phyloP scores from a whole-genome alignment of 2,113 vertebrate species.

The Casuarius casuarius region DNA sequence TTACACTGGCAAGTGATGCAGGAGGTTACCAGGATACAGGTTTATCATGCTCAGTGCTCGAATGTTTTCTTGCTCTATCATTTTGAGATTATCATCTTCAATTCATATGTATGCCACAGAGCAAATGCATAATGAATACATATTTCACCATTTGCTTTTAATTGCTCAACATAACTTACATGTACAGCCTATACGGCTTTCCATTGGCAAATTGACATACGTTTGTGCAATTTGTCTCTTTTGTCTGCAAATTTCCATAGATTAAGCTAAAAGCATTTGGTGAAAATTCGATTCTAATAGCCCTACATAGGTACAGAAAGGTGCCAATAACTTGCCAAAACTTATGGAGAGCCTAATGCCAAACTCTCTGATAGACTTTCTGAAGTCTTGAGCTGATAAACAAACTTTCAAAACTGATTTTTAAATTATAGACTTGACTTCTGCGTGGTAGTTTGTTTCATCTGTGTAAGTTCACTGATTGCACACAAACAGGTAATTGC shows the following conservation, averaged over 20 bases:
- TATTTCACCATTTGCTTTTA: not conserved
- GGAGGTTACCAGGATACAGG: not conserved
- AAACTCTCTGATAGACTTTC: not conserved
- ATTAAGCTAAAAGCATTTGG: conserved; percentile 35
- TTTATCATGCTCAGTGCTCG: not conserved
- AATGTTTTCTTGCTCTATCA: not conserved
- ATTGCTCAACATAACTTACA: not conserved
- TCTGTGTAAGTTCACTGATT: not conserved
- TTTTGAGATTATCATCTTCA: not conserved
- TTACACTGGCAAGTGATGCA: not conserved
- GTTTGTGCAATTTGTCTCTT: conserved; percentile 35
- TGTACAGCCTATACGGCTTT: not conserved
- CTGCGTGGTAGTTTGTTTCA: not conserved
- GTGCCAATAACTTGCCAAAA: conserved; percentile 33
- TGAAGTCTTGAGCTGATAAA: not conserved
- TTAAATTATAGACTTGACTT: not conserved
- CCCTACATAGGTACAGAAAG: not conserved
- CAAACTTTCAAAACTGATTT: not conserved
- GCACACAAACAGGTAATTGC: not conserved
- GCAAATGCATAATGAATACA: not conserved
- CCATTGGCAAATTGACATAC: not conserved
- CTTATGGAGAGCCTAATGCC: not conserved
- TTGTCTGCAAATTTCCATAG: conserved; percentile 44
- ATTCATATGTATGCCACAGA: not conserved
- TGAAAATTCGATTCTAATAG: conserved; percentile 30